Percentiles rank a stretch among this genome's conserved stretches.
Evolutionary conservation across 2,113 vertebrate species (phyloP).

Genomic region (Andinoacara biseriatus): DNA sequence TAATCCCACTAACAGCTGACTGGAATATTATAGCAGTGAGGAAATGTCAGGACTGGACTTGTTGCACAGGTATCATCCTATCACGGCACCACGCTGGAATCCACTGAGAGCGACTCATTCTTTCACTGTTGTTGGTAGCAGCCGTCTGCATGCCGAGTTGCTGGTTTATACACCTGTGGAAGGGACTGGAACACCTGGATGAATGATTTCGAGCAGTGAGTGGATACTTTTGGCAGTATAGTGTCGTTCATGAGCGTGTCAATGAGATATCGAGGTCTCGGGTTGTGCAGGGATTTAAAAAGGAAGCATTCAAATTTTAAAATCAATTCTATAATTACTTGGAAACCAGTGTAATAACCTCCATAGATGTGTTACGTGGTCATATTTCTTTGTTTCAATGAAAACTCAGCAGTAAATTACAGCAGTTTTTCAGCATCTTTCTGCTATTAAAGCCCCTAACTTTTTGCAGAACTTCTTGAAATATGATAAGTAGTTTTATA

Average conservation of each 20-base stretch:
- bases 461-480: not conserved
- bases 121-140: too few species aligned
- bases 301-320: not conserved
- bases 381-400: not conserved
- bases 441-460: rapidly evolving
- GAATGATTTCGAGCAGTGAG: too few species aligned
- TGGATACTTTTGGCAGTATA: too few species aligned
- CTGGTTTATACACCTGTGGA: too few species aligned
- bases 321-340: not conserved
- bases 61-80: too few species aligned
- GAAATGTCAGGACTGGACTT: too few species aligned
- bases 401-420: not conserved
- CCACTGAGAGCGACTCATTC: too few species aligned
- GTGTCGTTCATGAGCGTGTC: not conserved
- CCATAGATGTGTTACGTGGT: not conserved
- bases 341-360: not conserved
- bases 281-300: not conserved
- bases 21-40: too few species aligned
- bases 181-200: too few species aligned
- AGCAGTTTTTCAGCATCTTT: not conserved
- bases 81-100: too few species aligned
- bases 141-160: too few species aligned
- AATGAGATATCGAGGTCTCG: not conserved
- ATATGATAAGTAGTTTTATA: not conserved
- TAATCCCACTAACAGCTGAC: too few species aligned